Conservation (phyloP, 2,113 vertebrate genomes). For the Danio rerio region DNA sequence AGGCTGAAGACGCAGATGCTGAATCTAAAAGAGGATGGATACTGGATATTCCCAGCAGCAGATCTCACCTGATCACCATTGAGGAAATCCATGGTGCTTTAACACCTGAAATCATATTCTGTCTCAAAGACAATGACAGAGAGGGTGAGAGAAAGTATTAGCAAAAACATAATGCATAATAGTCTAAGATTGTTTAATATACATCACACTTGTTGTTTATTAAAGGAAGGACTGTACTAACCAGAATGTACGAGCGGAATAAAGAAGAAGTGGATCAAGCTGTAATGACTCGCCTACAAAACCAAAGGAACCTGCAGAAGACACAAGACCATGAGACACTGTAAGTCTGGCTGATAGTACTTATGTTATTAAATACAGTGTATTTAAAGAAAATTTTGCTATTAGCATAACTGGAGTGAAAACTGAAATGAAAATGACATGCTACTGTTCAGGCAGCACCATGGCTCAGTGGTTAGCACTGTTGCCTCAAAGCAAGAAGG, state of each 20-base stretch:
- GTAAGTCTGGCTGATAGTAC: slow-evolving; percentile 58
- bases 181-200: too few relatives aligned
- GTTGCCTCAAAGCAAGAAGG: too few relatives aligned
- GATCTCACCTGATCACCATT: slow-evolving; percentile 78
- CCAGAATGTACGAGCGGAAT: slow-evolving; percentile 70
- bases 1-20: slow-evolving; percentile 67
- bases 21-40: slow-evolving; percentile 85
- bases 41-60: slow-evolving; percentile 82
- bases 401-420: too few relatives aligned
- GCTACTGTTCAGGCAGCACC: too few relatives aligned
- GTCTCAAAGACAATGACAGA: slow-evolving; percentile 75
- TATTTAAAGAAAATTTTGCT: too few relatives aligned
- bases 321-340: slow-evolving; percentile 69
- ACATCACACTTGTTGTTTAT: slow-evolving; percentile 56
- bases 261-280: slow-evolving; percentile 75
- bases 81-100: slow-evolving; percentile 68
- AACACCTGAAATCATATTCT: slow-evolving; percentile 83
- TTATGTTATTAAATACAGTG: too few relatives aligned
- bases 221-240: slow-evolving; percentile 66
- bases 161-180: too few relatives aligned
- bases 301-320: slow-evolving; percentile 64
- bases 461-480: too few relatives aligned
- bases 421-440: too few relatives aligned
- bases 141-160: slow-evolving; percentile 74
- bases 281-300: slow-evolving; percentile 70